These are phyloP conservation scores for Dendropsophus ebraccatus DNA, from an alignment of 2,113 vertebrate species.

Conservation along the genomic window DNA sequence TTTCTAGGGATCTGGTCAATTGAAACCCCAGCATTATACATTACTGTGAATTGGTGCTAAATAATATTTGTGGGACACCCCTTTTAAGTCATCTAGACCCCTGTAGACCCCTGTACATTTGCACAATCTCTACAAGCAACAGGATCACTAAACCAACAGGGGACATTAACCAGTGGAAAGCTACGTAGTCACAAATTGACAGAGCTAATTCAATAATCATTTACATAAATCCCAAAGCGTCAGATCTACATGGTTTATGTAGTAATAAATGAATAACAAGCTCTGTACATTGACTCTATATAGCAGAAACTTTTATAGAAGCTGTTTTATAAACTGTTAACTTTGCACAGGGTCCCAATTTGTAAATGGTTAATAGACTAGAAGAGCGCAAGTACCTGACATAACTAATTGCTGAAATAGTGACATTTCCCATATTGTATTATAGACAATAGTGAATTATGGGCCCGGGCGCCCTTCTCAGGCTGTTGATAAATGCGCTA, in stretches of 20 bases:
- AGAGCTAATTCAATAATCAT: not conserved
- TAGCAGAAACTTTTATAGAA: not conserved
- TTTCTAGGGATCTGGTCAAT: too few relatives aligned
- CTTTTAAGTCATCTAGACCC: too few relatives aligned
- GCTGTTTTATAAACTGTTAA: not conserved
- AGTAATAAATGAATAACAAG: not conserved
- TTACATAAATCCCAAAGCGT: not conserved
- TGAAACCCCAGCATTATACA: too few relatives aligned
- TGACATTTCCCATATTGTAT: conserved; percentile 86
- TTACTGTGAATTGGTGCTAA: too few relatives aligned
- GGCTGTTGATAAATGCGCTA: conserved; percentile 90
- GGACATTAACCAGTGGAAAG: not conserved
- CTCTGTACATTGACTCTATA: not conserved
- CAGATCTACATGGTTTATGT: not conserved
- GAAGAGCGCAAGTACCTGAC: conserved; percentile 84
- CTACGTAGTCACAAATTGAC: not conserved
- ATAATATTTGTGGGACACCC: too few relatives aligned
- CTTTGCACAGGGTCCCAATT: conserved; percentile 67
- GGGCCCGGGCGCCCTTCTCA: conserved; percentile 80
- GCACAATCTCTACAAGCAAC: not conserved
- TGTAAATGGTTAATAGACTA: conserved; percentile 75
- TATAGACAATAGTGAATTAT: conserved; percentile 95
- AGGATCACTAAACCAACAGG: not conserved
- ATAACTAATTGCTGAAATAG: conserved; percentile 87
- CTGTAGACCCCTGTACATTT: too few relatives aligned